Evolutionary conservation across 1,140 invertebrate genomes (phyloP), one percentile per base, ranked within the genome.

Genomic region (Planococcus citri): DNA sequence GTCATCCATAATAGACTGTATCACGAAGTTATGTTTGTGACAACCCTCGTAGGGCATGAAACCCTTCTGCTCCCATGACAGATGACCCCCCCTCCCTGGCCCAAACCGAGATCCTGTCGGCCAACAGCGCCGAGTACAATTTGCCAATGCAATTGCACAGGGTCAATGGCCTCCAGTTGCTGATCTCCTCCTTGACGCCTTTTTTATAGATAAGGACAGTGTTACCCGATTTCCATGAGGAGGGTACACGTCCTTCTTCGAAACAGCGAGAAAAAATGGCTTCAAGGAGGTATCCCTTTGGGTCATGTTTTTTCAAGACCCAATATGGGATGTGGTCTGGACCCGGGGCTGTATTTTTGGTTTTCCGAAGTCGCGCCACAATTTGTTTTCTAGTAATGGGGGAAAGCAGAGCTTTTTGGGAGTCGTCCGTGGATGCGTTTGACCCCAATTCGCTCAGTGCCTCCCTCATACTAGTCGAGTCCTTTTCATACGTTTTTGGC

Each of bases 161-260:
- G 0, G 76, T 71, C 0, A 79, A 74, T 0, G 77, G 77, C 10
- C 76, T 68, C 77, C 77, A 79, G 68, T 79, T 79, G 2, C 37
- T 33, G 0, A 75, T 61, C 33, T 75, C 72, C 9, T 70, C 70
- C 3, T 58, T 22, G 27, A 73, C 72, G 0, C 75, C 74, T 21
- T 77, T 76, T 24, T 80, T 78, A 22, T 75, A 73, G 8, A 78
- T 69, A 0, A 79, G 72, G 0, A 79, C 72, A 8, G 76, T 78
- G 1, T 6, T 71, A 9, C 75, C 72, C 1, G 12, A 9, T 24
- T 75, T 76, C 74, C 75, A 76, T 0, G 51, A 17, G 0, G 21
- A 1, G 0, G 75, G 76, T 0, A 75, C 60, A 1, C 29, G 38
- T 3, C 27, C 10, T 17, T 70, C 27, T 6, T 38, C 21, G 0